Conservation (phyloP, 2,797 vertebrate genomes). For the Mormyrus hasselquistii region DNA sequence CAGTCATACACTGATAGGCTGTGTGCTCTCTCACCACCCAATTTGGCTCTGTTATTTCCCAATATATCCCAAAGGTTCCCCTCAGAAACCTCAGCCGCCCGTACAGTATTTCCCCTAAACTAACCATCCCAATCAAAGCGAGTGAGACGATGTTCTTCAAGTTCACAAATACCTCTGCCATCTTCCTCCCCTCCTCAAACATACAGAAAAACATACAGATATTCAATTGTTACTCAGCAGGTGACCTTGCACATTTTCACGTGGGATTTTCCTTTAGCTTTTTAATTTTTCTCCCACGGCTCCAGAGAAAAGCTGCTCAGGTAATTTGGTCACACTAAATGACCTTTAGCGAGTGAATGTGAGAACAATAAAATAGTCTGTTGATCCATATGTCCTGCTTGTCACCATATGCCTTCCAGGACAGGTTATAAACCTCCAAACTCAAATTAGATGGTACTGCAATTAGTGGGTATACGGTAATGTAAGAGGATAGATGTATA, state of each 20-base stretch:
- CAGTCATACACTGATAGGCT: neutral
- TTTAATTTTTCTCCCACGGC: neutral
- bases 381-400: neutral
- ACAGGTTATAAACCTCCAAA: neutral
- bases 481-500: neutral
- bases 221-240: neutral
- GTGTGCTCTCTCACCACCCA: neutral
- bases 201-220: neutral
- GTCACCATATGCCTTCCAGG: neutral
- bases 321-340: neutral
- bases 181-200: neutral
- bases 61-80: neutral
- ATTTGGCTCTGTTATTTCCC: neutral
- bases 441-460: neutral
- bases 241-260: neutral
- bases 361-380: neutral
- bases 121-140: neutral
- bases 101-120: neutral
- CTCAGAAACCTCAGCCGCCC: neutral
- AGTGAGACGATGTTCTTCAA: neutral
- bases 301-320: neutral
- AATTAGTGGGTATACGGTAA: neutral
- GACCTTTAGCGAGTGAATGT: neutral
- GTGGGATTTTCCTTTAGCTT: neutral
- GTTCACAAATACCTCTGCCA: neutral